Base-by-base conservation (phyloP, 2,888 invertebrate species). In the Dioctria rufipes region DNA sequence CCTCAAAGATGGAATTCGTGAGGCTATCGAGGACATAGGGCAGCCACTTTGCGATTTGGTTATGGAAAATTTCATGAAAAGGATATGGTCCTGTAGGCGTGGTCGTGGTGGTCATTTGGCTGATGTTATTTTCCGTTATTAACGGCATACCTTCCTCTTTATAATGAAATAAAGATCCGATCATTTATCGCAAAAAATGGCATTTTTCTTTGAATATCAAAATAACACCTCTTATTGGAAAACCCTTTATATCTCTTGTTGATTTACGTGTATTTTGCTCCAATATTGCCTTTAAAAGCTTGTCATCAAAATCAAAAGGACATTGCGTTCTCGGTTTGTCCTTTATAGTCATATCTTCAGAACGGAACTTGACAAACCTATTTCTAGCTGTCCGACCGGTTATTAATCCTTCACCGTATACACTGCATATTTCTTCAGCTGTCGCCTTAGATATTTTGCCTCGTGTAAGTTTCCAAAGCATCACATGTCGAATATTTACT, bases 311-410 rank as follows among this genome's bases (percentile, higher is more conserved):
- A 5, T 61, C 61, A 9, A 40, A 61, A 61, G 61, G 5, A 6
- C 61, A 3, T 5, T 5, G 2, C 3, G 58, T 5, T 11, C 3
- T 58, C 25, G 37, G 49, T 60, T 13, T 3, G 43, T 42, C 66
- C 37, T 66, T 37, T 43, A 42, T 42, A 37, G 43, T 66, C 66
- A 5, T 66, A 66, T 66, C 66, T 66, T 43, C 66, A 43, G 9
- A 66, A 66, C 66, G 46, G 43, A 66, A 43, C 43, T 66, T 66
- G 3, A 13, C 8, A 43, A 66, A 66, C 4, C 43, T 42, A 66
- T 66, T 66, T 43, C 66, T 66, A 40, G 42, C 66, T 11, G 66
- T 3, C 13, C 60, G 60, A 13, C 13, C 42, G 39, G 63, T 63
- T 37, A 63, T 39, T 63, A 8, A 11, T 8, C 63, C 58, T 58